phyloP scores from a whole-genome alignment of 2,113 vertebrate species.

The Gymnocephalus cernua region DNA sequence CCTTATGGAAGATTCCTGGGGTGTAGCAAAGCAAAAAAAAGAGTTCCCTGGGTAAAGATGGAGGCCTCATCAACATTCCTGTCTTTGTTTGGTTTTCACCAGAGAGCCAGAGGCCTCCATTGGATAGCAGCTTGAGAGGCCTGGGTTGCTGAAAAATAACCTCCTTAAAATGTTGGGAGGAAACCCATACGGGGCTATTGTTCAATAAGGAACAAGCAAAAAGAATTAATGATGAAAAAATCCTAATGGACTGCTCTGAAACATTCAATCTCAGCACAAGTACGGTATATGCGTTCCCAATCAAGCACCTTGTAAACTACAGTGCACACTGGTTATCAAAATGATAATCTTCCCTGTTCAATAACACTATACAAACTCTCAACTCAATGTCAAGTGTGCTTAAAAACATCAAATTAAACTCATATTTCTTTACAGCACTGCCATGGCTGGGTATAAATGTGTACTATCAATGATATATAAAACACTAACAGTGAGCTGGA shows the following conservation, averaged over 20 bases:
- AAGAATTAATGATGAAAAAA: constrained; percentile 11
- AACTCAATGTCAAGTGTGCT: constrained; percentile 41
- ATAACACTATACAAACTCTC: constrained; percentile 25
- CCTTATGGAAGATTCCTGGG: constrained; percentile 81
- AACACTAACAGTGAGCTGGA: constrained; percentile 28
- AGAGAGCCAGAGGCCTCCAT: constrained; percentile 77
- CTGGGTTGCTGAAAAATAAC: constrained; percentile 67
- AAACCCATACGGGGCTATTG: constrained; percentile 69
- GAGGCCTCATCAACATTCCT: constrained; percentile 84
- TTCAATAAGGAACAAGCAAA: constrained; percentile 42
- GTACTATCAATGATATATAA: constrained; percentile 33
- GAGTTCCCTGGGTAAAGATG: constrained; percentile 75
- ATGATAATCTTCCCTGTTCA: constrained; percentile 22
- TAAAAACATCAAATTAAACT: constrained; percentile 55
- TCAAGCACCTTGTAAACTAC: constrained; percentile 34
- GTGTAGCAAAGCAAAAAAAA: constrained; percentile 73
- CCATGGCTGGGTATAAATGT: constrained; percentile 31
- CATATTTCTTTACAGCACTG: constrained; percentile 49
- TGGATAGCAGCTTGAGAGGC: constrained; percentile 72
- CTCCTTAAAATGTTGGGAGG: constrained; percentile 64
- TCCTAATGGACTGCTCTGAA: constrained; percentile 41
- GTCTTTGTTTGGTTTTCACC: constrained; percentile 82
- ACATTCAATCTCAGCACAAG: constrained; percentile 47
- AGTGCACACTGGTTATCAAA: constrained; percentile 20
- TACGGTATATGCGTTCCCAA: constrained; percentile 21